Conservation (phyloP, 2,888 invertebrate genomes). For the Tipula confusa region DNA sequence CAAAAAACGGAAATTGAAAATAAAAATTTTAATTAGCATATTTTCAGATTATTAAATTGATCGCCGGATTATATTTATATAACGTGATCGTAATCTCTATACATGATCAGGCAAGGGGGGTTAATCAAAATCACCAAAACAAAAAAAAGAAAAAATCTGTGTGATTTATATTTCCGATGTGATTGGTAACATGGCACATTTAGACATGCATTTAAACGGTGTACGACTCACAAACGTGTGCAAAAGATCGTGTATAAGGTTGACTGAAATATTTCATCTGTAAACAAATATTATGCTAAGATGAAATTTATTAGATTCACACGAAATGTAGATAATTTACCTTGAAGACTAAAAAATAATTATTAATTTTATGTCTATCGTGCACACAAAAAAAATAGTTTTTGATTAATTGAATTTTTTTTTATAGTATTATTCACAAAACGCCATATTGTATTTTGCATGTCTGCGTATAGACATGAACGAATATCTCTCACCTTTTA, state of each 20-base stretch:
- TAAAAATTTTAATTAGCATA: slow-evolving; percentile 3
- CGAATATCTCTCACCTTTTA: background rate
- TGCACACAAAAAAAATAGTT: background rate
- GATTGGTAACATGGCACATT: background rate
- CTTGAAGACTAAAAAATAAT: background rate
- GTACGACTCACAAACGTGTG: background rate
- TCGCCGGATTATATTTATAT: background rate
- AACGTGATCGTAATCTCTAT: background rate
- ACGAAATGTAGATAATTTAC: background rate
- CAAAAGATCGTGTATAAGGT: background rate
- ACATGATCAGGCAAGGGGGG: background rate
- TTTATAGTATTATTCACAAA: background rate
- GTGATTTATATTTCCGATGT: background rate
- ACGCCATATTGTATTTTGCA: background rate
- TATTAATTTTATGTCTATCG: slow-evolving; percentile 12
- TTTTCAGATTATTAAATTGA: background rate
- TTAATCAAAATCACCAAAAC: too few species aligned
- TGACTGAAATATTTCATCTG: background rate
- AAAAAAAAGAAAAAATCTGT: background rate
- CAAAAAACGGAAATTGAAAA: background rate
- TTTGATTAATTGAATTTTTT: background rate
- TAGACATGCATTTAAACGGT: background rate
- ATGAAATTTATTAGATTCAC: background rate
- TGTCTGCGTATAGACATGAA: background rate
- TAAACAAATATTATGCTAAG: background rate